Evolutionary conservation across 2,888 invertebrate species (phyloP), one percentile per base, ranked within the genome.

Genomic region (Malthinus flaveolus): DNA sequence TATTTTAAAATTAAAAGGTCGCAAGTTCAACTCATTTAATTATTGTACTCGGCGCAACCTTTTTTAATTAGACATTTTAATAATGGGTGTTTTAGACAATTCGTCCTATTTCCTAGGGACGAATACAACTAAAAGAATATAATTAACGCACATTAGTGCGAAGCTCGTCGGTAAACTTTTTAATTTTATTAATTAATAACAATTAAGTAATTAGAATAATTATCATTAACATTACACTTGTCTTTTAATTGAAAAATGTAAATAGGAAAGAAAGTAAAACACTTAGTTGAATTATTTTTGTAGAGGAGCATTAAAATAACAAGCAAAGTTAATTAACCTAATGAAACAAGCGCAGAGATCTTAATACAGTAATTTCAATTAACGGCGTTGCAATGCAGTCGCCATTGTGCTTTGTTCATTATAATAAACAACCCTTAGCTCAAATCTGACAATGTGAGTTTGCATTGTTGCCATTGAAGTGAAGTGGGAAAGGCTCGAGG

Each of bases 311-410:
- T 60, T 64, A 62, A 63, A 62, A 64, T 61, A 61, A 61, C 61
- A 61, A 61, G 62, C 61, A 62, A 63, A 62, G 61, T 66, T 66
- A 66, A 66, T 66, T 66, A 66, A 64, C 63, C 65, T 64, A 62
- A 66, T 66, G 63, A 64, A 65, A 65, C 64, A 69, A 67, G 66
- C 61, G 55, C 62, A 63, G 65, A 62, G 64, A 66, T 68, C 65
- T 68, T 69, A 69, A 69, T 69, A 63, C 65, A 64, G 65, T 69
- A 66, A 69, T 68, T 68, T 68, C 69, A 69, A 69, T 69, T 69
- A 69, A 66, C 66, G 65, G 65, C 63, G 67, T 66, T 67, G 65
- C 68, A 66, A 63, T 60, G 65, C 65, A 62, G 66, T 65, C 59
- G 62, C 63, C 64, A 67, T 68, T 67, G 64, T 68, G 60, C 56